Evolutionary conservation across 2,888 invertebrate genomes (phyloP), one percentile per base, ranked within the genome.

Genomic region (Nasonovia ribisnigri): DNA sequence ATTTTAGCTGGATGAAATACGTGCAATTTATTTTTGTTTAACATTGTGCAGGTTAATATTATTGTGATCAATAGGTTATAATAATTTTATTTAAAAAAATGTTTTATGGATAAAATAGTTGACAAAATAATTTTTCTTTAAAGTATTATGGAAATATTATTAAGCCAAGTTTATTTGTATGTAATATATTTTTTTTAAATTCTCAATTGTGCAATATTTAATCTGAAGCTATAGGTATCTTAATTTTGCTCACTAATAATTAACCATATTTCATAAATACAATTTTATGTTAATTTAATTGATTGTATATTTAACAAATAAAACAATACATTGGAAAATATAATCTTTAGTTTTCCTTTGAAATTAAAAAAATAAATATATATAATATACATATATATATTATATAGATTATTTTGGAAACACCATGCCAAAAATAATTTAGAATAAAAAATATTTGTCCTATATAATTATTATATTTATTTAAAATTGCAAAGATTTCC

Each of bases 401-500:
- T n/a, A n/a, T n/a, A n/a, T n/a, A n/a, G n/a, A n/a, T n/a, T n/a
- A n/a, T n/a, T n/a, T 46, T 46, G 11, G 11, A 46, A 46, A 46
- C 46, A 46, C 46, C 46, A 46, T 46, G 46, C 46, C 46, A 46
- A 54, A 54, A 0, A 77, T 36, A 77, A 36, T 77, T 77, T 36
- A 20, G 13, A n/a, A n/a, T 29, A n/a, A n/a, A 29, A 77, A 77
- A 77, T 36, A 77, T 36, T 8, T 20, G 20, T 6, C 3, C 5
- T 87, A 29, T 1, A 29, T n/a, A n/a, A n/a, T 84, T 43, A 26
- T 42, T 57, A 57, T 57, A 6, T 24, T 54, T 26, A 36, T 51
- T 36, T 57, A 60, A 86, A 86, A 20, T 36, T 43, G 86, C 24
- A 91, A 54, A 0, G 57, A 86, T 91, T 86, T 46, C 91, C 91